A percentile compares a stretch with the other conserved stretches of the same genome.
Evolutionary conservation across 92 coral and sea anemone genomes (phyloP).

Genomic region (Epizoanthus ramosus): DNA sequence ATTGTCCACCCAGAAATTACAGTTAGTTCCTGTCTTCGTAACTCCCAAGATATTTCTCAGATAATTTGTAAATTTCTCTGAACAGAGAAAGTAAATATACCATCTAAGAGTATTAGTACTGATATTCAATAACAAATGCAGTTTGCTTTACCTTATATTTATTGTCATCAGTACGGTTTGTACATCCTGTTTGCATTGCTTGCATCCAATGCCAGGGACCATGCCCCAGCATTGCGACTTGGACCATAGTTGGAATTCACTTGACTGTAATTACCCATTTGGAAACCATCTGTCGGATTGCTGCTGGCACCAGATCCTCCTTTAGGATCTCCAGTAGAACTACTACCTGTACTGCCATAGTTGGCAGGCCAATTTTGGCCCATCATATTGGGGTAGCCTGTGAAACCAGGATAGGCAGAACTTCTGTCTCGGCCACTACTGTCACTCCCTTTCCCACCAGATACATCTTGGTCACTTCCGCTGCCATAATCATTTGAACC

Average conservation of each 20-base stretch:
- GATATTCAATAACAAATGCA: neutral
- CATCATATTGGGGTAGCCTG: slow-evolving; percentile 36
- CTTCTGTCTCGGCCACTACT: slow-evolving; percentile 21
- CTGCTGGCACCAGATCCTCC: neutral
- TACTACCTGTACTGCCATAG: neutral
- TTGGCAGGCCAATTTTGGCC: slow-evolving; percentile 33
- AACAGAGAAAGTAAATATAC: no score
- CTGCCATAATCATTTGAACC: no score
- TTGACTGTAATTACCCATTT: slow-evolving; percentile 34
- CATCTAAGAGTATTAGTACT: no score
- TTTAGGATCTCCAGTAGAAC: slow-evolving; percentile 15
- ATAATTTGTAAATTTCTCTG: no score
- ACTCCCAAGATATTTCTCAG: no score
- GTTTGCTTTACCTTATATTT: neutral
- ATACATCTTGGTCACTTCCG: no score
- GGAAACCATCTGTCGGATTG: slow-evolving; percentile 31
- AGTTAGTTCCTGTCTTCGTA: no score
- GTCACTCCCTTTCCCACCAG: slow-evolving; percentile 26
- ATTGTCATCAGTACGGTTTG: slow-evolving; percentile 12
- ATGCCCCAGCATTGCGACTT: slow-evolving; percentile 11
- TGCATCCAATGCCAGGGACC: slow-evolving; percentile 35
- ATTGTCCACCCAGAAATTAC: no score
- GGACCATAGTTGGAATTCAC: slow-evolving; percentile 36
- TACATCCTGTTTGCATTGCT: slow-evolving; percentile 13
- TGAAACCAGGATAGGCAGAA: slow-evolving; percentile 35